A percentile compares a stretch with the other conserved stretches of the same genome.
Conservation (phyloP, 2,888 invertebrate genomes). For the Lissonota sp. region DNA sequence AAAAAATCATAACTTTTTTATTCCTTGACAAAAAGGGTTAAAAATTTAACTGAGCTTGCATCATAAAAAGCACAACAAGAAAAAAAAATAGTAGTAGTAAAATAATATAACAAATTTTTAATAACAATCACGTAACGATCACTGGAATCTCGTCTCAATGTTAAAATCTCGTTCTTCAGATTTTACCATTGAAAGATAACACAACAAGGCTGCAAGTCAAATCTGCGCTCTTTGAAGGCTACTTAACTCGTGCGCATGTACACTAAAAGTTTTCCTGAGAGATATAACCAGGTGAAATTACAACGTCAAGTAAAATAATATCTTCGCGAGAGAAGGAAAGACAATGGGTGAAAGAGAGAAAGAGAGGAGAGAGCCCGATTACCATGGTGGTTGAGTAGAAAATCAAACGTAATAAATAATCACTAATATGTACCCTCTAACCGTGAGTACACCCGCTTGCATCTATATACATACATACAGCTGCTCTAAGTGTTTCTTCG, state of each 20-base stretch:
- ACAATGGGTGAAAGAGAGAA: slow-evolving; percentile 11
- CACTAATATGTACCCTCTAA: slow-evolving; percentile 60
- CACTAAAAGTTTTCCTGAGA: slow-evolving; percentile 42
- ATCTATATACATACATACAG: slow-evolving; percentile 25
- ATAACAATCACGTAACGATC: no score
- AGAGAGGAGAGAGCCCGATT: slow-evolving; percentile 49
- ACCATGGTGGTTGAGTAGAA: slow-evolving; percentile 57
- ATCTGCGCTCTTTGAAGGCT: slow-evolving; percentile 23
- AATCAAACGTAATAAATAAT: slow-evolving; percentile 67
- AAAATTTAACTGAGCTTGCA: no score
- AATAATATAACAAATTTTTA: no score
- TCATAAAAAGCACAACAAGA: no score
- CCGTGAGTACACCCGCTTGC: slow-evolving; percentile 23
- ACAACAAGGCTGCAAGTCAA: neutral
- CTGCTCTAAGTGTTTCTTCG: slow-evolving; percentile 56
- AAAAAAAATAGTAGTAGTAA: no score
- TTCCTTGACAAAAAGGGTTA: no score
- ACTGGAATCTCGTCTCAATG: no score
- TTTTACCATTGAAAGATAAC: neutral
- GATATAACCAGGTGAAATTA: slow-evolving; percentile 50
- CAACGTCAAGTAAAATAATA: slow-evolving; percentile 56
- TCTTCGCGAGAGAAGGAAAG: slow-evolving; percentile 31
- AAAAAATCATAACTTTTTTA: no score
- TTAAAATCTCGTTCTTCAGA: no score
- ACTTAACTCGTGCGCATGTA: slow-evolving; percentile 33